Conservation (phyloP, 2,113 vertebrate species). For the western clawed frog (Xenopus tropicalis) region DNA sequence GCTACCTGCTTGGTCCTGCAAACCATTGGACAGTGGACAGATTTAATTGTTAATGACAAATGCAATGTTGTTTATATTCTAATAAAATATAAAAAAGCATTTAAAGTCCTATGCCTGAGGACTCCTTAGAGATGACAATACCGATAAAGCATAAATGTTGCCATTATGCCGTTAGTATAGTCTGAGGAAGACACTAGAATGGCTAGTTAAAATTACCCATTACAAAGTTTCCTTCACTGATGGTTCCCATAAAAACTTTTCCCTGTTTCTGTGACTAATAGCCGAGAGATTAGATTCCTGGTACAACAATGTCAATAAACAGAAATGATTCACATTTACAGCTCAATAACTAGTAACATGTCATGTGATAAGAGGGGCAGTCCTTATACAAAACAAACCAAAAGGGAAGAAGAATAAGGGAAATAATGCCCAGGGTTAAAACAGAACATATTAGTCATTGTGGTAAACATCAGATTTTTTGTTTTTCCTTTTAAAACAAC, state of each 20-base stretch:
- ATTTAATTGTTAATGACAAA: too few species aligned
- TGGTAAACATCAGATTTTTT: constrained; percentile 16
- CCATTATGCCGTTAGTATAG: too few species aligned
- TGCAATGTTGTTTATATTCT: too few species aligned
- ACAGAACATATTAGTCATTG: constrained; percentile 18
- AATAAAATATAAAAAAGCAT: too few species aligned
- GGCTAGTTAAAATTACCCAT: not conserved
- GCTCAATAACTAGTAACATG: constrained; percentile 1
- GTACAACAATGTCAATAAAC: constrained; percentile 34
- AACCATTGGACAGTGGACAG: too few species aligned
- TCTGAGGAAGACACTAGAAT: not conserved
- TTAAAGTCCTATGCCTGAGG: too few species aligned
- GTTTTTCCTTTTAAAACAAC: constrained; percentile 21
- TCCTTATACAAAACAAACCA: not conserved
- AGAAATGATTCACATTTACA: constrained; percentile 36
- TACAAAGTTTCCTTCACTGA: not conserved
- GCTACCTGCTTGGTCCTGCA: too few species aligned
- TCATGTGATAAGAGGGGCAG: constrained; percentile 4
- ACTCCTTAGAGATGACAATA: too few species aligned
- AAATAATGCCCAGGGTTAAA: constrained; percentile 22
- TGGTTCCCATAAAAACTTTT: not conserved
- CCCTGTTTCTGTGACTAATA: constrained; percentile 19
- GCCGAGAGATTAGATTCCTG: constrained; percentile 27
- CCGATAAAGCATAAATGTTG: too few species aligned
- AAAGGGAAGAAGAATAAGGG: not conserved